phyloP scores from a whole-genome alignment of 2,797 vertebrate species.

The Trematomus bernacchii region DNA sequence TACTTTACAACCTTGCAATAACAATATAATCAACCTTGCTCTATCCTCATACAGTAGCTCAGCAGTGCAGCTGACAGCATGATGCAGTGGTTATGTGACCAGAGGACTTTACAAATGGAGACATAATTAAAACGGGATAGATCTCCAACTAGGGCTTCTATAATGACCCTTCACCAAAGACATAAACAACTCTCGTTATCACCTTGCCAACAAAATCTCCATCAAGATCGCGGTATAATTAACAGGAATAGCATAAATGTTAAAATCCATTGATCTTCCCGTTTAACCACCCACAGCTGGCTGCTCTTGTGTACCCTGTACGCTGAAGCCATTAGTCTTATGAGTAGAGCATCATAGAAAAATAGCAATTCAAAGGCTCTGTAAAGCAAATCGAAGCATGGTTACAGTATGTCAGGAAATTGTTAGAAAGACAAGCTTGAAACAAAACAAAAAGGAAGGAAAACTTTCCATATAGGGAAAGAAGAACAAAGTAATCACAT shows the following conservation, averaged over 20 bases:
- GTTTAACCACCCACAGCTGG: conserved; percentile 44
- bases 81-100: conserved; percentile 54
- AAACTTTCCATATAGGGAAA: neutral
- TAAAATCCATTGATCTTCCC: conserved; percentile 59
- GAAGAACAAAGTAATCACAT: conserved; percentile 13
- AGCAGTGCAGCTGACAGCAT: conserved; percentile 49
- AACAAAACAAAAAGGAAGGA: neutral
- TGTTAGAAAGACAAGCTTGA: conserved; percentile 8
- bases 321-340: conserved; percentile 39
- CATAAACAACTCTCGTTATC: conserved; percentile 67
- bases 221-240: conserved; percentile 48
- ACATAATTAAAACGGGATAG: conserved; percentile 71
- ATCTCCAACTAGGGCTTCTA: conserved; percentile 39
- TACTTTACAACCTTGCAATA: conserved; percentile 41
- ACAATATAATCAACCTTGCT: conserved; percentile 58
- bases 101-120: conserved; percentile 54
- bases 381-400: conserved; percentile 8
- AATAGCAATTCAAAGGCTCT: conserved; percentile 12
- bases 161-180: conserved; percentile 64
- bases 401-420: conserved; percentile 1
- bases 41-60: conserved; percentile 45
- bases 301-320: conserved; percentile 31
- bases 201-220: conserved; percentile 56
- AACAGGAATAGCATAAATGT: conserved; percentile 50
- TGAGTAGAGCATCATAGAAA: conserved; percentile 28